Base-by-base conservation (phyloP, 1,140 invertebrate genomes). In the Lordiphosa clarofinis region DNA sequence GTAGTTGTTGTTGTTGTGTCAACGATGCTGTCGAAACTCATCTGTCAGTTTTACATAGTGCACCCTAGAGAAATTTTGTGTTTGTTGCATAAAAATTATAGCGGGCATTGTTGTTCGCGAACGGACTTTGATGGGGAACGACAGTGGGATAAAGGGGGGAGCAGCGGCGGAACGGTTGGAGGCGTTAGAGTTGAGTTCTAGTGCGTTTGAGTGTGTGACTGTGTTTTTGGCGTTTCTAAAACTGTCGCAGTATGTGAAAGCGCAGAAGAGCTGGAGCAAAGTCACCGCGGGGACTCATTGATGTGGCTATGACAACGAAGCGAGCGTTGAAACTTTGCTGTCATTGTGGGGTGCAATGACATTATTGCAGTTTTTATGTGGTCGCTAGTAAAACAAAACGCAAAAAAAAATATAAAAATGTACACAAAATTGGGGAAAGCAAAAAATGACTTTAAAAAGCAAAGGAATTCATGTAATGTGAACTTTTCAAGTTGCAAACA, bases 51-150 rank as follows among this genome's bases (percentile, higher is more conserved):
- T 81, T 81, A 76, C 76, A 81, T 81, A 81, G 67, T 82, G 76
- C 78, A 68, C 76, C 78, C 76, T 35, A 69, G 76, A 81, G 76
- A 81, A 81, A 81, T 81, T 81, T 71, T 53, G 73, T 76, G 72
- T 82, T 84, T 81, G 76, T 75, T 81, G 76, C 76, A 84, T 81
- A 82, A 76, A 82, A 81, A 81, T 81, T 76, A 81, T 78, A 76
- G 37, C 58, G 62, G 55, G 64, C 75, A 81, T 81, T 81, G 75
- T 28, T 28, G 24, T 81, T 81, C 67, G 75, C 76, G 59, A 59
- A 53, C 56, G 46, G 68, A 81, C 76, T 81, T 81, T 81, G 72
- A 81, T 81, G 76, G 72, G 67, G 42, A 62, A 81, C 70, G 75
- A 65, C 73, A 76, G 35, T 47, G 49, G 48, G 31, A 12, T 38